These are phyloP conservation scores for Trissoscelio sp. DNA, from an alignment of 2,888 invertebrate species.

Conservation along the genomic window DNA sequence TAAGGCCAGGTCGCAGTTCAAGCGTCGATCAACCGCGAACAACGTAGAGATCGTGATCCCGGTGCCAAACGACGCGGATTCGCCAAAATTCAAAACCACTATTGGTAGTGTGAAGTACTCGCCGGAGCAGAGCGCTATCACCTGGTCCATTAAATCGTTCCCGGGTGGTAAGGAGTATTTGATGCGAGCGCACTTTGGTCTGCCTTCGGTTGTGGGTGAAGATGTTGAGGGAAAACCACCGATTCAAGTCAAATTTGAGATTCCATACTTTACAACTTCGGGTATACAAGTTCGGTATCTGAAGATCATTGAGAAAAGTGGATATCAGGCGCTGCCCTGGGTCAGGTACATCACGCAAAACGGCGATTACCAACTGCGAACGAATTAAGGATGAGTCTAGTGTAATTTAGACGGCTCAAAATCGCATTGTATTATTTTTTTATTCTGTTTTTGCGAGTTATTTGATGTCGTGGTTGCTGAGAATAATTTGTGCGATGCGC, in stretches of 20 bases:
- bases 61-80: slow-evolving; percentile 98
- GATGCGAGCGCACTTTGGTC: slow-evolving; percentile 98
- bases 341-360: slow-evolving; percentile 99
- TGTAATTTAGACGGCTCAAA: neutral
- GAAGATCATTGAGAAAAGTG: slow-evolving; percentile 99
- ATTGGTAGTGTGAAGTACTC: slow-evolving; percentile 99
- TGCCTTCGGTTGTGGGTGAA: slow-evolving; percentile 97
- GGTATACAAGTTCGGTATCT: slow-evolving; percentile 98
- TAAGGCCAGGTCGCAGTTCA: slow-evolving; percentile 99
- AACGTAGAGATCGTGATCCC: slow-evolving; percentile 99
- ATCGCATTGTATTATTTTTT: slow-evolving; percentile 20
- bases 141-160: slow-evolving; percentile 99
- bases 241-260: slow-evolving; percentile 99
- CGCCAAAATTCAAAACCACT: slow-evolving; percentile 98
- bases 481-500: slow-evolving; percentile 29
- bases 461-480: neutral
- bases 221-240: slow-evolving; percentile 98
- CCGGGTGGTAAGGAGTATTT: slow-evolving; percentile 99
- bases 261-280: slow-evolving; percentile 99
- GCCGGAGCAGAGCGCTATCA: slow-evolving; percentile 97
- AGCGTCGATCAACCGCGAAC: slow-evolving; percentile 98
- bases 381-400: slow-evolving; percentile 87
- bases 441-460: neutral
- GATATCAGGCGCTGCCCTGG: slow-evolving; percentile 99
- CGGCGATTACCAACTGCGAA: slow-evolving; percentile 98